Base-by-base conservation (phyloP, 1,140 invertebrate genomes). In the Ericerus pela region DNA sequence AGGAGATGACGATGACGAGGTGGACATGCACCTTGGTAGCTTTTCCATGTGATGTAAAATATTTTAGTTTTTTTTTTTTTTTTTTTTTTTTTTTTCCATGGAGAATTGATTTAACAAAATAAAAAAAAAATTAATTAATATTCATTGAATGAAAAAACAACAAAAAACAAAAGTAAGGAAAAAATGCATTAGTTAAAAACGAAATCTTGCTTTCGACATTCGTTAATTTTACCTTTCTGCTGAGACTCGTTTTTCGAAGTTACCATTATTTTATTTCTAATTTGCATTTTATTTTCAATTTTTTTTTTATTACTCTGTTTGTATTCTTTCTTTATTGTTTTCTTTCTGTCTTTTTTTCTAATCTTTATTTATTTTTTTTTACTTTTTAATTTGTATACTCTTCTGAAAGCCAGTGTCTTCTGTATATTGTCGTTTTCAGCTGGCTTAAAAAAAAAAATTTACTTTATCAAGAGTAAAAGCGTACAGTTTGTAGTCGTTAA, bases 11-110 rank as follows among this genome's bases (percentile, higher is more conserved):
- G 79, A 82, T 53, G 27, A 71, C 74, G 75, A 82, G 82, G 68
- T 86, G 86, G 80, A 86, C 84, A 87, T 83, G 83, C 81, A 86
- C 82, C 80, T 78, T 86, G 73, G 74, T 82, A n/a, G n/a, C n/a
- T n/a, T n/a, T n/a, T n/a, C n/a, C n/a, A n/a, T n/a, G n/a, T n/a
- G n/a, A n/a, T n/a, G n/a, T n/a, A n/a, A n/a, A n/a, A n/a, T n/a
- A n/a, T n/a, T n/a, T n/a, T n/a, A n/a, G n/a, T n/a, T n/a, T n/a
- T n/a, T n/a, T n/a, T n/a, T n/a, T n/a, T n/a, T n/a, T n/a, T n/a
- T n/a, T n/a, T n/a, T n/a, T n/a, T n/a, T n/a, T 67, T 5, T 18
- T 5, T 5, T 20, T 22, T 24, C 12, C 2, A 5, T 24, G 41
- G 36, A 4, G 36, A 3, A 14, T 5, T 24, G 3, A 24, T 47